Evolutionary conservation across 2,888 invertebrate species (phyloP), one percentile per base, ranked within the genome.

Genomic region (Eucera pruinosa): DNA sequence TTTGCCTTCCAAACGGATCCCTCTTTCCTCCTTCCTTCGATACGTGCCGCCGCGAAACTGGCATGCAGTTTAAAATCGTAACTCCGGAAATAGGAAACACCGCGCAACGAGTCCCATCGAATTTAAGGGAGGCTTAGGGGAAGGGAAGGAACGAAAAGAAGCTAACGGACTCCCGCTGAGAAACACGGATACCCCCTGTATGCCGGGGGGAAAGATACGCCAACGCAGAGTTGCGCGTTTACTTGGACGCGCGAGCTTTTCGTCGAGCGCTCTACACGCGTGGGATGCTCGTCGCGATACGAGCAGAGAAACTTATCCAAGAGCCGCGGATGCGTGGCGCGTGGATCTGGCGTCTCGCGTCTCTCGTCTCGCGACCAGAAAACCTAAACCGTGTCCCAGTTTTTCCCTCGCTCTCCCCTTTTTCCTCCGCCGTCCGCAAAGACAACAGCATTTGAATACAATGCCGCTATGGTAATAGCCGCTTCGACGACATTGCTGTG

Each of bases 391-490:
- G 62, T 41, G 54, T 54, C 39, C 0, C 52, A 7, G 30, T 33
- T 13, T n/a, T 23, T 7, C n/a, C n/a, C n/a, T n/a, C n/a, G n/a
- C n/a, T n/a, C n/a, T n/a, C n/a, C n/a, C n/a, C n/a, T n/a, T n/a
- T 30, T 55, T 30, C n/a, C 2, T 43, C 72, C n/a, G 3, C 70
- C 73, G 69, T 60, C 50, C 15, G 23, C 43, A 20, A 60, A 25
- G 54, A 71, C 57, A 48, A 36, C 20, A 47, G 20, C 57, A 86
- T 87, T 87, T 84, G 86, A 87, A 87, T 87, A 85, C 84, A 87
- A 87, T 87, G 81, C 76, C 50, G 7, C 27, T n/a, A n/a, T 2
- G 36, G 43, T 75, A 81, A 82, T 78, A 68, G 66, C 67, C 71
- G 62, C 67, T 74, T 67, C 73, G 30, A 30, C 4, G 30, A 30